Base-by-base conservation (phyloP, 1,140 invertebrate genomes). In the Caerostris extrusa region DNA sequence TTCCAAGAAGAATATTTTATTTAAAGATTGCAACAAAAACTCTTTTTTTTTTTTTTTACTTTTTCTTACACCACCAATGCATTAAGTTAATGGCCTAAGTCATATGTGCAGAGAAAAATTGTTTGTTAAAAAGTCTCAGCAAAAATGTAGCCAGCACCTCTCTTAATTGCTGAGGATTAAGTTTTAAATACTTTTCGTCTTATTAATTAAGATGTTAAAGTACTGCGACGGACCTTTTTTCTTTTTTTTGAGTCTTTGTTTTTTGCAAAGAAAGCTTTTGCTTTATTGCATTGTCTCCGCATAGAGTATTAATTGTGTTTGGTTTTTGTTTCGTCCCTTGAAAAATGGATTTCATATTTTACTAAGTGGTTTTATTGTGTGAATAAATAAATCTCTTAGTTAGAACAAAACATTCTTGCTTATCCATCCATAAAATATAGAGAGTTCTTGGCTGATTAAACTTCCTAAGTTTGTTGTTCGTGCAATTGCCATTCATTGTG, bases 1-100 rank as follows among this genome's bases (percentile, higher is more conserved):
- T 7, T 77, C 19, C 19, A 12, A 77, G 71, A 34, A 77, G 71
- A 34, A 77, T 77, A 77, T 77, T 77, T 77, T 77, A 77, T 77
- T 77, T 77, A 50, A 77, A 77, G 34, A 77, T 53, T 50, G 71
- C 34, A 50, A 50, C 50, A 12, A 64, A 64, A 10, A 10, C 61
- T 64, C 17, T 64, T 64, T 64, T 64, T 61, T 14, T 61, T 10
- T 61, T 61, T 61, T 61, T 10, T 61, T 61, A 71, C 6, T 71
- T 71, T 7, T 71, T 34, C 34, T 71, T 71, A 19, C 34, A 7
- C 4, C n/a, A 71, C 34, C 5, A 71, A 34, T 7, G 69, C 34
- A 34, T 34, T 34, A 1, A 77, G 34, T 50, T 34, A 77, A 53
- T 77, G 34, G 61, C 61, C 7, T 67, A 67, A 67, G 61, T 67